phyloP scores from a whole-genome alignment of 2,113 vertebrate species.

The Fulica atra region DNA sequence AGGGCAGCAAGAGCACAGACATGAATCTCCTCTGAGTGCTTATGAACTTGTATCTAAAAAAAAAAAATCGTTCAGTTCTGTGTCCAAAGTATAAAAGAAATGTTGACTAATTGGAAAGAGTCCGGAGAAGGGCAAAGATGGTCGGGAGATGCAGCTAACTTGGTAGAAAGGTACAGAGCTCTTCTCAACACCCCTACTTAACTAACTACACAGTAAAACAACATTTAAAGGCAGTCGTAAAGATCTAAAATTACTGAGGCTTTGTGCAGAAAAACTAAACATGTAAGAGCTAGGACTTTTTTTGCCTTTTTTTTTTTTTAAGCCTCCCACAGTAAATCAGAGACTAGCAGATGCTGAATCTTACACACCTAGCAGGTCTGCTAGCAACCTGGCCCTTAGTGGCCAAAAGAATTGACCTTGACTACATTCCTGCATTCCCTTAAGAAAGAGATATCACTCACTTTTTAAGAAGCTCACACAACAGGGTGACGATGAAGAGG shows the following conservation, averaged over 20 bases:
- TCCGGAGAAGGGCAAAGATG: background rate
- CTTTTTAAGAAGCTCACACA: no score
- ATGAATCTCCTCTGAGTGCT: background rate
- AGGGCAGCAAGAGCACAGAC: background rate
- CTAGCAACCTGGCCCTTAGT: no score
- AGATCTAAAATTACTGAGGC: background rate
- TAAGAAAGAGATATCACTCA: no score
- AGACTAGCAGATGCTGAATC: background rate
- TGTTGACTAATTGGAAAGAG: background rate
- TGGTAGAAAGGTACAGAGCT: background rate
- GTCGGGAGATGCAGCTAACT: background rate
- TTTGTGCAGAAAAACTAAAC: background rate
- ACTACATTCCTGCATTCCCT: no score
- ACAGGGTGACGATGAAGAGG: no score
- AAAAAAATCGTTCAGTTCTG: background rate
- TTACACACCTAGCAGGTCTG: background rate
- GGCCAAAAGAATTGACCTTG: no score
- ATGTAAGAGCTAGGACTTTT: background rate
- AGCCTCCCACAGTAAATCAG: background rate
- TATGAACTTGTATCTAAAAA: background rate
- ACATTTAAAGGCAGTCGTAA: background rate
- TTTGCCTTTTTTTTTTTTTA: background rate
- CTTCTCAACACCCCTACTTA: background rate
- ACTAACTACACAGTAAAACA: background rate
- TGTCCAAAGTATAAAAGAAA: background rate